Conservation (phyloP, 1,140 invertebrate species). For the Sitodiplosis mosellana region DNA sequence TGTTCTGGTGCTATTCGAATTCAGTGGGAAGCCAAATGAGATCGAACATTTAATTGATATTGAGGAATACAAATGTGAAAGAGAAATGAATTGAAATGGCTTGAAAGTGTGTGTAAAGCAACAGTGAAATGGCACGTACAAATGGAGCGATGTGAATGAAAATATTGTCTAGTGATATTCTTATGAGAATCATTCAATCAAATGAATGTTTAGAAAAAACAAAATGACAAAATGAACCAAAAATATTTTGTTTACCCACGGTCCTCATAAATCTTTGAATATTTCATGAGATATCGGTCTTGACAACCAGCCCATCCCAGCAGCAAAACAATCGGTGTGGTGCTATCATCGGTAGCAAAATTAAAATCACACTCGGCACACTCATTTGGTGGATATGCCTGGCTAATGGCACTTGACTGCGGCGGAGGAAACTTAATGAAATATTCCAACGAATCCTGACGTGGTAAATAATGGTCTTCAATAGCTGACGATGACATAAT, state of each 20-base stretch:
- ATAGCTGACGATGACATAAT: not conserved
- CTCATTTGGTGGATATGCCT: constrained; percentile 9
- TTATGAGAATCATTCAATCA: no score
- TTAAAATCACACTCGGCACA: constrained; percentile 30
- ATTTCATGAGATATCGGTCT: constrained; percentile 56
- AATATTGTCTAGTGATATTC: no score
- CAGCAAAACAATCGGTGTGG: constrained; percentile 48
- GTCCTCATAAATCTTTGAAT: constrained; percentile 57
- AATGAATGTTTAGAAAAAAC: no score
- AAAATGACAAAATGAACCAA: no score
- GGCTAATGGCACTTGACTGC: constrained; percentile 16
- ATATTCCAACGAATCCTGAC: constrained; percentile 35
- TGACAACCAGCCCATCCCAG: constrained; percentile 64
- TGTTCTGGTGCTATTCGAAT: no score
- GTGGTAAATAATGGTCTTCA: not conserved
- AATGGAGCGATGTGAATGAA: no score
- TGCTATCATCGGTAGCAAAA: constrained; percentile 35
- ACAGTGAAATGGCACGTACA: not conserved
- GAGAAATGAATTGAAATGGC: no score
- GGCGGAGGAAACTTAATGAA: constrained; percentile 40
- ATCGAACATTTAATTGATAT: no score
- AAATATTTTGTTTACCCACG: no score
- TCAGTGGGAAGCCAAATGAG: no score
- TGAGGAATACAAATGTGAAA: no score
- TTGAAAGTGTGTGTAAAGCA: not conserved